Base-by-base conservation (phyloP, 2,113 vertebrate genomes). In the Centropus unirufus region DNA sequence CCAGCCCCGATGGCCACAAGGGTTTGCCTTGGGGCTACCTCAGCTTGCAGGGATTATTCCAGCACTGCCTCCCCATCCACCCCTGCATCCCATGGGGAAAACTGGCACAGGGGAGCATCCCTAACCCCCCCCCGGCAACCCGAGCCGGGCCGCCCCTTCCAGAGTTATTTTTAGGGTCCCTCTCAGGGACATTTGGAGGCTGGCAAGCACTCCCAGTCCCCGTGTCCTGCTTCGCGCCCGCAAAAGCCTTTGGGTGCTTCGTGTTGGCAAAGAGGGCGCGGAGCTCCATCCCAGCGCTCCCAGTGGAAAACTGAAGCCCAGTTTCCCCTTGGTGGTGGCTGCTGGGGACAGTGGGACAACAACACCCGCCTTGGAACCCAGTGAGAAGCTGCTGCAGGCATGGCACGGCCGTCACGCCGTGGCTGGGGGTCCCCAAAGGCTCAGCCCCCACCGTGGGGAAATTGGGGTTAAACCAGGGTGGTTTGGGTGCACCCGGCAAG, bases 41-140 rank as follows among this genome's bases (percentile, higher is more conserved):
- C 5, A 15, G 1, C 66, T 74, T 1, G 8, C 4, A 19, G 20
- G 26, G 3, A 23, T 57, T 44, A 10, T 29, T 22, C 0, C 1
- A 36, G 24, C 34, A 12, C 42, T 1, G 0, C 4, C 26, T 34
- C 27, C 30, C 32, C 3, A 1, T 34, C 3, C 2, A 3, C 1
- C 11, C 2, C 18, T 7, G 47, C 36, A 36, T 14, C 20, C n/a
- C 54, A 2, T 1, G 0, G 11, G 91, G 39, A 4, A 19, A 20
- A 18, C 0, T 32, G 46, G 40, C 19, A 63, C 4, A 4, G 1
- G 34, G 57, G 27, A 68, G 6, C 1, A 6, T 16, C 86, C 46
- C 46, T 46, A 46, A 34, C n/a, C 58, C 39, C 66, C 72, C 26
- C 15, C 21, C 1, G 14, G 92, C 83, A 94, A 96, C 30, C n/a